Percentiles rank a stretch among this genome's conserved stretches.
These are phyloP conservation scores for Apeltes quadracus DNA, from an alignment of 2,113 vertebrate genomes.

Conservation along the genomic window DNA sequence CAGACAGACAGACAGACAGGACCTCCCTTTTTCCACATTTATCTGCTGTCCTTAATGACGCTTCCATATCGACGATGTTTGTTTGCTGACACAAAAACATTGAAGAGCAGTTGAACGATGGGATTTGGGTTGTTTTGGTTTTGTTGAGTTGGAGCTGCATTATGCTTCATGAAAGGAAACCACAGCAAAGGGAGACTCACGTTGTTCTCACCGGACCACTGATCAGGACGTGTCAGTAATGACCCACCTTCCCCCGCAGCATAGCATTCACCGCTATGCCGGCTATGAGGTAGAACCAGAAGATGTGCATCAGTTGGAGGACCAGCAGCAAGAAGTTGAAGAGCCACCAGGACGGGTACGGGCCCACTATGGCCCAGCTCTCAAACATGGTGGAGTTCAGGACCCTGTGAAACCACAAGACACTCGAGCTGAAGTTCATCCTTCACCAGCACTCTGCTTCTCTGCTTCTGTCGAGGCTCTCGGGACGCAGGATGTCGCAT, in stretches of 20 bases:
- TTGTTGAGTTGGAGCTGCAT: neutral
- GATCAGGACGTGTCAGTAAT: neutral
- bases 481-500: no score
- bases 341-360: slow-evolving; percentile 95
- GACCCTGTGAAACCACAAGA: slow-evolving; percentile 80
- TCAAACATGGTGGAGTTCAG: slow-evolving; percentile 95
- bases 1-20: no score
- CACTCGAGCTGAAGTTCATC: neutral
- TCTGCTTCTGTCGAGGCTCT: no score
- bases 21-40: no score
- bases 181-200: slow-evolving; percentile 12
- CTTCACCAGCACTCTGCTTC: slow-evolving; percentile 2
- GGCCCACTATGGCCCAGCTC: slow-evolving; percentile 93
- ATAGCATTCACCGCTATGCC: slow-evolving; percentile 91
- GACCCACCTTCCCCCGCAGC: slow-evolving; percentile 89
- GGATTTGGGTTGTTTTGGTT: no score
- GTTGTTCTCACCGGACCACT: neutral
- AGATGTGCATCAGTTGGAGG: slow-evolving; percentile 89
- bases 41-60: neutral
- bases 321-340: slow-evolving; percentile 90
- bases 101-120: neutral
- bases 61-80: neutral
- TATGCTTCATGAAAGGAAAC: neutral
- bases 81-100: neutral
- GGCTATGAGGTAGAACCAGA: slow-evolving; percentile 96